Conservation (phyloP, 2,113 vertebrate genomes). For the Labeo catla region DNA sequence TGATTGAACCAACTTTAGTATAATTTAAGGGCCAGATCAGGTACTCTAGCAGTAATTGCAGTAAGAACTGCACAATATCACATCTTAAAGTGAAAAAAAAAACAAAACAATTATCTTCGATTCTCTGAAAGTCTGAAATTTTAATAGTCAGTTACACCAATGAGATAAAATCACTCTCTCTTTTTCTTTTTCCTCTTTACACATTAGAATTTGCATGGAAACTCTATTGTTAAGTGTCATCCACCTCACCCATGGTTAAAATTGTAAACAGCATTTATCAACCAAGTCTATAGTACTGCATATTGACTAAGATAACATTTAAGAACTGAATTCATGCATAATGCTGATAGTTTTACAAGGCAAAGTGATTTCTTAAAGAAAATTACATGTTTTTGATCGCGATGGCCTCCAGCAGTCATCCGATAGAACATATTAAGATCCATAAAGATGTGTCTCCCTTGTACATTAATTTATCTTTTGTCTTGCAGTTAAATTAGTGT, state of each 20-base stretch:
- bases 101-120: no score
- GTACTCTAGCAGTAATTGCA: background rate
- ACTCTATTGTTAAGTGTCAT: background rate
- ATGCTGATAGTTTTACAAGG: background rate
- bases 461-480: conserved; percentile 17
- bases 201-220: background rate
- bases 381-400: conserved; percentile 10
- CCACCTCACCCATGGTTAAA: background rate
- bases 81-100: background rate
- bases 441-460: conserved; percentile 8
- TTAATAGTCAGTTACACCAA: background rate
- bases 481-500: conserved; percentile 32
- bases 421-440: conserved; percentile 25
- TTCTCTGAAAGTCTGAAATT: background rate
- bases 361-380: background rate
- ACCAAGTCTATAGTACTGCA: background rate
- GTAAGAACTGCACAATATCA: background rate
- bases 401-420: background rate
- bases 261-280: background rate
- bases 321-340: background rate
- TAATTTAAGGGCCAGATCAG: background rate
- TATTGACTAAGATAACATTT: background rate
- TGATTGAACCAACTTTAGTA: background rate
- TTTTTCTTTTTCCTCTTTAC: background rate
- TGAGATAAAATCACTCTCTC: background rate